Conservation (phyloP, 2,113 vertebrate genomes). For the Meles meles region DNA sequence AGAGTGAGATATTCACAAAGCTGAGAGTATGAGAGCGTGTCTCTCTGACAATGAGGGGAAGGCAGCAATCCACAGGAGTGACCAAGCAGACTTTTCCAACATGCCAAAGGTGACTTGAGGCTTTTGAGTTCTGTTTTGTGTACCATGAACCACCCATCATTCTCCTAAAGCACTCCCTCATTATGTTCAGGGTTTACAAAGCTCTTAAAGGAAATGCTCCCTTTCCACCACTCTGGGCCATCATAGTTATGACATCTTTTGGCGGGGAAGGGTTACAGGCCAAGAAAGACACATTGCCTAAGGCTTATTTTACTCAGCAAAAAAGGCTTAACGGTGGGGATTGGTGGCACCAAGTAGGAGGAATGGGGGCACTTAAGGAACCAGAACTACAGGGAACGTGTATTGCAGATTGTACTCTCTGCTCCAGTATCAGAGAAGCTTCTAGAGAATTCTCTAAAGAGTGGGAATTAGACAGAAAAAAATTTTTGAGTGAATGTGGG, state of each 20-base stretch:
- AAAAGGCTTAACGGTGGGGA: neutral
- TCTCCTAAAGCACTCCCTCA: neutral
- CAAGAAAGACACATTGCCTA: neutral
- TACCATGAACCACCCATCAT: neutral
- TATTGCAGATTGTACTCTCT: neutral
- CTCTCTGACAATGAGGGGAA: neutral
- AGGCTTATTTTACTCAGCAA: neutral
- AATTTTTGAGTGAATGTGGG: neutral
- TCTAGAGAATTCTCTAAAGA: neutral
- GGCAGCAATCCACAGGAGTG: neutral
- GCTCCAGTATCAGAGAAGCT: neutral
- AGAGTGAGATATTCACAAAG: neutral
- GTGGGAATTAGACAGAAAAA: neutral
- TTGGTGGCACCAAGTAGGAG: neutral
- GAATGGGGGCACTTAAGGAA: neutral
- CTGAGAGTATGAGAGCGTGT: neutral
- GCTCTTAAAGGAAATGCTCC: neutral
- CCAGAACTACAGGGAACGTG: neutral
- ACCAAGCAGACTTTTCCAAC: neutral
- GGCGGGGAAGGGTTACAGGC: no score
- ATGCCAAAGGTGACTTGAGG: neutral
- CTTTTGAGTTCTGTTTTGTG: conserved; percentile 37
- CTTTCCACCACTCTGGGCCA: fast-evolving
- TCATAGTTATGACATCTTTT: neutral
- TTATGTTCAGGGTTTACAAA: neutral